phyloP scores from a whole-genome alignment of 1,140 invertebrate genomes.

The Andricus grossulariae region DNA sequence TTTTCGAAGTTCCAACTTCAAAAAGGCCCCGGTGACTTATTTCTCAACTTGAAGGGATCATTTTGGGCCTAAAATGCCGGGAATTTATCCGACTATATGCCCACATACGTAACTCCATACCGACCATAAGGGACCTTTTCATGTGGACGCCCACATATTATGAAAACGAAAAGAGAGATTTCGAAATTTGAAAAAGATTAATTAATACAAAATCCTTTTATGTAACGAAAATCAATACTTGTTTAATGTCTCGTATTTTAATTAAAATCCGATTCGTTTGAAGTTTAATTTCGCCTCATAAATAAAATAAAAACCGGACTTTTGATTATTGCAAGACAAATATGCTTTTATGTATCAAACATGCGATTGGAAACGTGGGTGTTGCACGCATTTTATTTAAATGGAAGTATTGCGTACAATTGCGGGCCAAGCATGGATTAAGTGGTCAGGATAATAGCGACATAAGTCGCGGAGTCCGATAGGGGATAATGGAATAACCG shows the following conservation, averaged over 20 bases:
- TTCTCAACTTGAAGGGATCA: too few relatives aligned
- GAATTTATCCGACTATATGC: too few relatives aligned
- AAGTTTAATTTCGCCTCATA: neutral
- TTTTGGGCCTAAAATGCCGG: too few relatives aligned
- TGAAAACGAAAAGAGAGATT: too few relatives aligned
- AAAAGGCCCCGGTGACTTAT: too few relatives aligned
- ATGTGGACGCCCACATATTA: too few relatives aligned
- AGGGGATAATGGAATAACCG: slow-evolving; percentile 25
- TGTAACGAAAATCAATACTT: neutral
- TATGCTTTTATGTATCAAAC: neutral
- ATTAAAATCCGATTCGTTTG: slow-evolving; percentile 10
- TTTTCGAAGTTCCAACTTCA: too few relatives aligned
- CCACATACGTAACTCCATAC: too few relatives aligned
- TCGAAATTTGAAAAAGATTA: neutral
- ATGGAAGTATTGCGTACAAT: slow-evolving; percentile 28
- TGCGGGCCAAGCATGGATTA: slow-evolving; percentile 43
- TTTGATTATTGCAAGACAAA: slow-evolving; percentile 4
- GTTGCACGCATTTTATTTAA: slow-evolving; percentile 10
- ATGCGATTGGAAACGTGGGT: neutral
- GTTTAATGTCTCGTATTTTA: neutral
- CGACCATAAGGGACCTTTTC: too few relatives aligned
- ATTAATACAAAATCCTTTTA: neutral
- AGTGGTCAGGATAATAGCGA: slow-evolving; percentile 54
- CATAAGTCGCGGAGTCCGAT: slow-evolving; percentile 38
- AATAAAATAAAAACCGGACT: slow-evolving; percentile 11